A percentile compares a stretch with the other conserved stretches of the same genome.
These are phyloP conservation scores for Leptinotarsa tumamoca DNA, from an alignment of 2,888 invertebrate genomes.

Conservation along the genomic window DNA sequence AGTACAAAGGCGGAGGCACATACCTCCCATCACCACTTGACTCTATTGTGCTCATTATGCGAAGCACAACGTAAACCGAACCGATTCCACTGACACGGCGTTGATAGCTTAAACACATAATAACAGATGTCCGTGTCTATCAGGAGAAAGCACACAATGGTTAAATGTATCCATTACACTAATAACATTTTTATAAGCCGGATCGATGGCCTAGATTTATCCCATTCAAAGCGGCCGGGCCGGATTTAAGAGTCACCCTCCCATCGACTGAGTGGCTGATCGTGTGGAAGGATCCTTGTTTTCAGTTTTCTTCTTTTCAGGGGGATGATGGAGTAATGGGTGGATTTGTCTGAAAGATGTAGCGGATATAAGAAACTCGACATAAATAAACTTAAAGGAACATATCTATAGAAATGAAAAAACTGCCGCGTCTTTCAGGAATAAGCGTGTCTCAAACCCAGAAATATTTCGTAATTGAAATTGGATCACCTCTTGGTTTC, in stretches of 20 bases:
- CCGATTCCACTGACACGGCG: constrained; percentile 9
- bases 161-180: constrained; percentile 57
- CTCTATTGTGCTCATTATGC: constrained; percentile 6
- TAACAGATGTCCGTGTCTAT: constrained; percentile 50
- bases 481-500: too few species aligned
- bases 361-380: constrained; percentile 6
- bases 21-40: constrained; percentile 23
- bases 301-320: background rate
- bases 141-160: constrained; percentile 46
- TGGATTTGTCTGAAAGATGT: constrained; percentile 10
- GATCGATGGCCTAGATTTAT: constrained; percentile 57
- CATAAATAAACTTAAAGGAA: background rate
- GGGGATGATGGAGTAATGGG: background rate
- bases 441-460: background rate
- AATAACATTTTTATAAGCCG: constrained; percentile 58
- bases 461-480: background rate
- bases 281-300: constrained; percentile 24
- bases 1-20: constrained; percentile 20
- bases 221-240: constrained; percentile 39
- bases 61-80: constrained; percentile 8
- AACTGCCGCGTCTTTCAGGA: background rate
- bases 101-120: constrained; percentile 50
- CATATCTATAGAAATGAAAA: background rate
- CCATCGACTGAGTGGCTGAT: constrained; percentile 28
- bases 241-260: constrained; percentile 28